These are phyloP conservation scores for Alfaro cultratus DNA, from an alignment of 2,797 vertebrate species.

Conservation along the genomic window DNA sequence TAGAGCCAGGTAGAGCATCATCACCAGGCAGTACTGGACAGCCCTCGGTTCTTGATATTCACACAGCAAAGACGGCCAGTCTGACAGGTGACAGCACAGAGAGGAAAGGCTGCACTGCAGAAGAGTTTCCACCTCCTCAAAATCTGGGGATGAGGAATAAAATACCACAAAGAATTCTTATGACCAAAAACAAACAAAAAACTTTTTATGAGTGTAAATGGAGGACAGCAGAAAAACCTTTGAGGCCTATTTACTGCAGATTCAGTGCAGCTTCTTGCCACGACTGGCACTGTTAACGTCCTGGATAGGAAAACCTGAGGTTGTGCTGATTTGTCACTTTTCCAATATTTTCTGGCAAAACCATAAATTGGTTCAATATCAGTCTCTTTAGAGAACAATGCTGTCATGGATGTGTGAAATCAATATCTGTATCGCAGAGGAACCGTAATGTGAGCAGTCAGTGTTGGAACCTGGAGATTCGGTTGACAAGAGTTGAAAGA, in stretches of 20 bases:
- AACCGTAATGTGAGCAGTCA: neutral
- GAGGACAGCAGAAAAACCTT: slow-evolving; percentile 11
- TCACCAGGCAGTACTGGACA: slow-evolving; percentile 86
- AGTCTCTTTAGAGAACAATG: slow-evolving; percentile 14
- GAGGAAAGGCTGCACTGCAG: slow-evolving; percentile 82
- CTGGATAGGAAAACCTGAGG: neutral
- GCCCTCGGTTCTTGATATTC: slow-evolving; percentile 76
- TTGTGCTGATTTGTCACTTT: slow-evolving; percentile 14
- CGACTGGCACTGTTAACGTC: slow-evolving; percentile 17
- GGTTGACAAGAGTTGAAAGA: neutral
- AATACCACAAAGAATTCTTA: slow-evolving; percentile 10
- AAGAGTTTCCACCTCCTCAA: slow-evolving; percentile 81
- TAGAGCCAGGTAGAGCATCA: slow-evolving; percentile 85
- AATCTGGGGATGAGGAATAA: slow-evolving; percentile 66
- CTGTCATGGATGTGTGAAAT: slow-evolving; percentile 3
- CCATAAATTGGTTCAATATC: slow-evolving; percentile 17
- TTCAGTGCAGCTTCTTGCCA: slow-evolving; percentile 11
- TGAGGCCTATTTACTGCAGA: slow-evolving; percentile 17
- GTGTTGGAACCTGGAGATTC: neutral
- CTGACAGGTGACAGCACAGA: slow-evolving; percentile 81
- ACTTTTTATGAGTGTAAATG: slow-evolving; percentile 13
- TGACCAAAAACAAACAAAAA: neutral
- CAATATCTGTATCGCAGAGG: neutral
- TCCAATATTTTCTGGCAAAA: slow-evolving; percentile 7
- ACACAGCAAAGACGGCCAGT: slow-evolving; percentile 85